Evolutionary conservation across 2,797 vertebrate genomes (phyloP).

Genomic region (Fundulus diaphanus): DNA sequence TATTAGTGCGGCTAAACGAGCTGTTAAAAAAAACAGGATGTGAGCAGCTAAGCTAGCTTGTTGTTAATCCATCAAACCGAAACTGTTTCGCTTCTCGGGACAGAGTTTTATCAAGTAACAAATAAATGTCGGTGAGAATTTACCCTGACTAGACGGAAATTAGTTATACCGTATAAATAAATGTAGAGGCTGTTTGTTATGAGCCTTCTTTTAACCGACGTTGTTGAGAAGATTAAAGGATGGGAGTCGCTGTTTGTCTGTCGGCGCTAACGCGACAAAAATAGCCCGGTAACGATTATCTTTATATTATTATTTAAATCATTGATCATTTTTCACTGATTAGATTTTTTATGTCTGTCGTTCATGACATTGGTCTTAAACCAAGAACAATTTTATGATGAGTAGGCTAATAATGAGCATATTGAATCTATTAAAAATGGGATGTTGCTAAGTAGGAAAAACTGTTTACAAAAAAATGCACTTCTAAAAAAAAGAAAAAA

Average conservation of each 20-base stretch:
- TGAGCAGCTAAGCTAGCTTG: conserved; percentile 67
- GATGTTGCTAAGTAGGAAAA: background rate
- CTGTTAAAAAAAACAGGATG: conserved; percentile 26
- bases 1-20: conserved; percentile 23
- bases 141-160: rapidly evolving
- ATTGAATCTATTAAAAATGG: background rate
- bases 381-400: background rate
- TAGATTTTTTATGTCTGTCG: background rate
- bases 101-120: rapidly evolving
- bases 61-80: conserved; percentile 35
- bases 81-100: conserved; percentile 14
- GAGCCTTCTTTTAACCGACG: conserved; percentile 47
- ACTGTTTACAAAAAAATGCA: background rate
- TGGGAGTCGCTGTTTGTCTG: conserved; percentile 55
- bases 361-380: background rate
- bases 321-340: background rate
- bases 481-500: background rate
- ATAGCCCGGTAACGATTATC: no score
- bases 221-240: conserved; percentile 51
- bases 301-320: no score
- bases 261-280: conserved; percentile 18
- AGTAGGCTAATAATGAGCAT: background rate
- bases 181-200: background rate
- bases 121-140: rapidly evolving
- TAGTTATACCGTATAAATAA: background rate